Conservation (phyloP, 1,140 invertebrate genomes). For the Drosophila azteca region DNA sequence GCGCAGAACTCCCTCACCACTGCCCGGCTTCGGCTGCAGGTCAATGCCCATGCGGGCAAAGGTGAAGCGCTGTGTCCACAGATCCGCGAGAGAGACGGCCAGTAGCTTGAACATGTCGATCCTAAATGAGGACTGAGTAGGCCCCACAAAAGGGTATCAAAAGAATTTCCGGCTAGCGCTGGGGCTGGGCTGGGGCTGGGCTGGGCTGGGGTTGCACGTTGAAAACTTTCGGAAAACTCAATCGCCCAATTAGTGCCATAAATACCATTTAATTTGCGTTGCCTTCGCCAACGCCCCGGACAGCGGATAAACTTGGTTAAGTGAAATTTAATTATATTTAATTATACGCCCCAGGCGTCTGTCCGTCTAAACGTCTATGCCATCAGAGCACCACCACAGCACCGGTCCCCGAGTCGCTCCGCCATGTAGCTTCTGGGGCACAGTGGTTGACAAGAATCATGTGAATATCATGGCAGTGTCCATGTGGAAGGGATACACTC, state of each 20-base stretch:
- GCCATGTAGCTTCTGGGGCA: constrained; percentile 21
- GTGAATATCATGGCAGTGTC: no score
- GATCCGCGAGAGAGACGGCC: constrained; percentile 36
- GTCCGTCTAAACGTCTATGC: constrained; percentile 24
- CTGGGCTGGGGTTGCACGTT: not conserved
- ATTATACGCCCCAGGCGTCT: constrained; percentile 46
- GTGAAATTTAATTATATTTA: constrained; percentile 59
- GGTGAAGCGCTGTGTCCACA: constrained; percentile 59
- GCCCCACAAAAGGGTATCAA: not conserved
- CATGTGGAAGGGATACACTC: no score
- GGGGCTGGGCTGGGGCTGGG: not conserved
- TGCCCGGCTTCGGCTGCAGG: constrained; percentile 7
- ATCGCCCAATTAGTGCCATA: constrained; percentile 44
- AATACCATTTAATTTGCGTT: constrained; percentile 43
- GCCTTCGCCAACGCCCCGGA: constrained; percentile 18
- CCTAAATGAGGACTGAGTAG: constrained; percentile 25
- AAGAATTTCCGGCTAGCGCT: no score
- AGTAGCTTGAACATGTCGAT: constrained; percentile 56
- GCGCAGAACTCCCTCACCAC: constrained; percentile 7
- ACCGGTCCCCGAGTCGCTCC: constrained; percentile 7
- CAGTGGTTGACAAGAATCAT: not conserved
- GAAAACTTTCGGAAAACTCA: constrained; percentile 11
- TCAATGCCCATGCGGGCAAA: constrained; percentile 53
- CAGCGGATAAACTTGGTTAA: constrained; percentile 33
- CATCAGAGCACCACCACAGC: not conserved